These are phyloP conservation scores for Drosophila equinoxialis DNA, from an alignment of 1,140 invertebrate species.

Conservation along the genomic window DNA sequence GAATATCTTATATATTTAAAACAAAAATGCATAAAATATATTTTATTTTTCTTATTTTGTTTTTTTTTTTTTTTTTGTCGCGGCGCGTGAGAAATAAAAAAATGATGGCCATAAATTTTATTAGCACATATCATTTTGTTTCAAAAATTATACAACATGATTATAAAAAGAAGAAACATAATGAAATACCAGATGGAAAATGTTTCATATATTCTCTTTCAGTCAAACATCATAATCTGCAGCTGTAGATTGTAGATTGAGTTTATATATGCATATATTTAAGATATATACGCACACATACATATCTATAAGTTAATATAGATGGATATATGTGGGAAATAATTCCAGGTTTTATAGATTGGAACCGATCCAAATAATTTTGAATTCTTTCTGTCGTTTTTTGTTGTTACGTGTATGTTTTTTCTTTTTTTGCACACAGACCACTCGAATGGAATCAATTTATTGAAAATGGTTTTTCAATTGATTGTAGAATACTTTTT, in stretches of 20 bases:
- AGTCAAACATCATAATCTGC: constrained; percentile 3
- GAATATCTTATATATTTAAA: constrained; percentile 28
- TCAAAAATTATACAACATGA: constrained; percentile 63
- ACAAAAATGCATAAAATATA: constrained; percentile 20
- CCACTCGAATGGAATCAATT: constrained; percentile 60
- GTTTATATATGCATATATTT: not conserved
- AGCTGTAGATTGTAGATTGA: constrained; percentile 4
- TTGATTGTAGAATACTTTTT: constrained; percentile 7
- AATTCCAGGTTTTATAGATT: constrained; percentile 76
- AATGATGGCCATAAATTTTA: constrained; percentile 59
- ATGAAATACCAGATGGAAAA: constrained; percentile 52
- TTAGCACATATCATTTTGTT: constrained; percentile 71
- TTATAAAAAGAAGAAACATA: constrained; percentile 45
- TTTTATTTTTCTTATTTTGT: constrained; percentile 27
- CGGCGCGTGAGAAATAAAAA: constrained; percentile 65
- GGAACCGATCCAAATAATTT: constrained; percentile 66
- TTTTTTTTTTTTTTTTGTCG: constrained; percentile 7
- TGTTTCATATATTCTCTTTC: constrained; percentile 29
- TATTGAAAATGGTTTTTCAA: not conserved
- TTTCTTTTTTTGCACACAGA: constrained; percentile 54
- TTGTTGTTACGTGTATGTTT: too few species aligned
- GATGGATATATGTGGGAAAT: constrained; percentile 44
- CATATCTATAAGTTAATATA: constrained; percentile 54
- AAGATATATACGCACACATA: constrained; percentile 32
- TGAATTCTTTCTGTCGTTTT: constrained; percentile 8